A percentile compares a stretch with the other conserved stretches of the same genome.
Conservation (phyloP, 1,140 invertebrate genomes). For the Drosophila arawakana region DNA sequence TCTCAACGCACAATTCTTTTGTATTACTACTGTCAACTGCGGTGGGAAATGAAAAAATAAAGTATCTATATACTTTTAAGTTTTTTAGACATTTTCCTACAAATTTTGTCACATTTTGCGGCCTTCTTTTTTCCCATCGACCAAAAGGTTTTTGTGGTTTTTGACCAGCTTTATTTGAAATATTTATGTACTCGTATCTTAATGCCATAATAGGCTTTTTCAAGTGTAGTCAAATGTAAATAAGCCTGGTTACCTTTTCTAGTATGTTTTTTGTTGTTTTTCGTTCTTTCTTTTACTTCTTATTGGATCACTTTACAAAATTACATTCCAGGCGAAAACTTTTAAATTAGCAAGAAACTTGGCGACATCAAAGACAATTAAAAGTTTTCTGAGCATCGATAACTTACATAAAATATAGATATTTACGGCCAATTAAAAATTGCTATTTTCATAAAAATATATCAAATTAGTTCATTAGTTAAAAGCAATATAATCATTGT, state of each 20-base stretch:
- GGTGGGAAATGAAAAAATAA: neutral
- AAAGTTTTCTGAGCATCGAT: neutral
- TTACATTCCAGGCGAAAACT: conserved; percentile 20
- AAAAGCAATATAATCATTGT: too few relatives aligned
- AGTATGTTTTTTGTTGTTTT: too few relatives aligned
- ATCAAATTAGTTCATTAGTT: too few relatives aligned
- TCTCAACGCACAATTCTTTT: conserved; percentile 25
- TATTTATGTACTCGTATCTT: neutral
- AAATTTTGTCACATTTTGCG: conserved; percentile 42
- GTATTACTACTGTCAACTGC: conserved; percentile 22
- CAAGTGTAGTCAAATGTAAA: conserved; percentile 17
- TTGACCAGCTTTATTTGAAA: neutral
- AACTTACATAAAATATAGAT: neutral
- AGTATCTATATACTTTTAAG: conserved; percentile 37
- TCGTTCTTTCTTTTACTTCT: too few relatives aligned
- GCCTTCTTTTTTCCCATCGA: conserved; percentile 2
- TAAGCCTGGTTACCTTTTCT: conserved; percentile 7
- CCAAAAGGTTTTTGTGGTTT: conserved; percentile 2
- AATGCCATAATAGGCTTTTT: conserved; percentile 12
- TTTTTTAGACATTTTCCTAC: conserved; percentile 30
- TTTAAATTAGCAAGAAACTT: conserved; percentile 25
- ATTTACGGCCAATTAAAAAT: too few relatives aligned
- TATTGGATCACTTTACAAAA: conserved; percentile 2
- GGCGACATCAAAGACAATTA: conserved; percentile 39
- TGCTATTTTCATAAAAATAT: too few relatives aligned